Conservation (phyloP, 2,797 vertebrate species). For the Martes flavigula region DNA sequence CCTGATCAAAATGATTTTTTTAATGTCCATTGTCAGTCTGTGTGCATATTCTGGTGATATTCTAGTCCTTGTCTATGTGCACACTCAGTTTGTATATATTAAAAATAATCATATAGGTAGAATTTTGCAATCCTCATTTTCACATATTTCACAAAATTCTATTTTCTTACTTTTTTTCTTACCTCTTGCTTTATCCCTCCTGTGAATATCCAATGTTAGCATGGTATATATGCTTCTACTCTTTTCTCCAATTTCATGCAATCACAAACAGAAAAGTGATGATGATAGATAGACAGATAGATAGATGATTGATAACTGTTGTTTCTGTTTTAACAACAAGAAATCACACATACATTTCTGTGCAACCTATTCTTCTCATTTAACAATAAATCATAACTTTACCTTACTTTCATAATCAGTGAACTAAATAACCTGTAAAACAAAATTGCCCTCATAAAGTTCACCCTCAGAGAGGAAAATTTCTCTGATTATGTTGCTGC, state of each 20-base stretch:
- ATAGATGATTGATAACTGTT: not conserved
- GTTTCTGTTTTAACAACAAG: not conserved
- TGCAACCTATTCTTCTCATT: constrained; percentile 1
- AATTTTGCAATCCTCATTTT: constrained; percentile 13
- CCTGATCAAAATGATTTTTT: not conserved
- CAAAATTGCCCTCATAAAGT: not conserved
- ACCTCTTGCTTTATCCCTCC: not conserved
- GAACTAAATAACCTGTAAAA: not conserved
- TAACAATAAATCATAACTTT: not conserved
- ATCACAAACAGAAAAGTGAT: not conserved
- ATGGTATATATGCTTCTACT: not conserved
- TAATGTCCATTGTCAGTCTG: not conserved
- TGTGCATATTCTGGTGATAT: not conserved
- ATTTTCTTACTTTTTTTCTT: not conserved
- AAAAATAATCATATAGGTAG: not conserved
- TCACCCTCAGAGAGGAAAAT: not conserved
- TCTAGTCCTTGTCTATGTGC: not conserved
- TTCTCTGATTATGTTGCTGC: not conserved
- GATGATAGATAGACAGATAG: not conserved
- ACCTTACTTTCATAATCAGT: constrained; percentile 1
- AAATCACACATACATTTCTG: not conserved
- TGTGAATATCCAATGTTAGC: not conserved
- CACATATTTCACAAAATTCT: constrained; percentile 24
- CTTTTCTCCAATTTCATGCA: not conserved
- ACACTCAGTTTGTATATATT: not conserved